phyloP scores from a whole-genome alignment of 2,888 invertebrate genomes.

The Perizoma flavofasciatum region DNA sequence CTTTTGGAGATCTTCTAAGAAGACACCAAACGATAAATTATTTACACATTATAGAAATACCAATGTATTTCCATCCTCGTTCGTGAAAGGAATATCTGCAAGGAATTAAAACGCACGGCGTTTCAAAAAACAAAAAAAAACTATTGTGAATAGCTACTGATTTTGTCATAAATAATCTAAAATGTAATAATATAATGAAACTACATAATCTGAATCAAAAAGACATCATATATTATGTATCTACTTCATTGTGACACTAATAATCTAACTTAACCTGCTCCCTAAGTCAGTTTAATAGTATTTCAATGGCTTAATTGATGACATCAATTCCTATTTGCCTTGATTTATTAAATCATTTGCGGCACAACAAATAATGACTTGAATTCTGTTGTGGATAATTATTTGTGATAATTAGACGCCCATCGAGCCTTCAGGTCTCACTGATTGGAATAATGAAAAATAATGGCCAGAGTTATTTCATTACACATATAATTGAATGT shows the following conservation, averaged over 20 bases:
- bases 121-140: too few species aligned
- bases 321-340: not conserved
- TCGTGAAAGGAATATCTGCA: too few species aligned
- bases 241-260: not conserved
- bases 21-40: too few species aligned
- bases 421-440: constrained; percentile 3
- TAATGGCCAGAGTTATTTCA: not conserved
- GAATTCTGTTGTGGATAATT: constrained; percentile 8
- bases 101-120: too few species aligned
- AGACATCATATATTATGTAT: not conserved
- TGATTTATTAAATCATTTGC: constrained; percentile 4
- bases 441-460: constrained; percentile 14
- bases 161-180: too few species aligned
- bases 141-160: too few species aligned
- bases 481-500: constrained; percentile 1
- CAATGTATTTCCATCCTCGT: too few species aligned
- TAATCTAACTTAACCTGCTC: not conserved
- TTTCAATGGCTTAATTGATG: not conserved
- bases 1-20: too few species aligned
- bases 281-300: too few species aligned
- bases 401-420: constrained; percentile 11
- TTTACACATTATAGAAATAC: too few species aligned
- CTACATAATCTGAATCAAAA: too few species aligned
- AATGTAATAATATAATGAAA: too few species aligned
- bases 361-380: constrained; percentile 4